phyloP scores from a whole-genome alignment of 2,113 vertebrate genomes.

The Clinocottus analis region DNA sequence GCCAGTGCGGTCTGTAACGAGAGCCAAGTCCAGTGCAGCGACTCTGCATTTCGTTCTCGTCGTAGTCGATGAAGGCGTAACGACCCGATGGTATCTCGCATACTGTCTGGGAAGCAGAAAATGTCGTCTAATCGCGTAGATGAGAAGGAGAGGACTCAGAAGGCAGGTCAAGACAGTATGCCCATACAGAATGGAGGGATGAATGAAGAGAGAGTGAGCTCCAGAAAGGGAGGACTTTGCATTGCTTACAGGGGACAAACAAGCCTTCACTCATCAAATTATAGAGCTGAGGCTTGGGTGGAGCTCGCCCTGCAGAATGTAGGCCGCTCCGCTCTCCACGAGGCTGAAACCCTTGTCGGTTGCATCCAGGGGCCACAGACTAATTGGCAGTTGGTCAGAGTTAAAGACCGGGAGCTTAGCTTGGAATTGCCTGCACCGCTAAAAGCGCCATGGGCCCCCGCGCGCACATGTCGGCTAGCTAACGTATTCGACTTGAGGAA shows the following conservation, averaged over 20 bases:
- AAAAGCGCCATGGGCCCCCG: conserved; percentile 30
- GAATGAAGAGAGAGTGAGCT: conserved; percentile 34
- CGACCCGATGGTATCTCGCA: conserved; percentile 42
- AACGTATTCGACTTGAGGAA: conserved; percentile 14
- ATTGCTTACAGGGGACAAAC: conserved; percentile 71
- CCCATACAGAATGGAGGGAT: conserved; percentile 21
- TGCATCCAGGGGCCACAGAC: conserved; percentile 62
- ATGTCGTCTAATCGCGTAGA: conserved; percentile 54
- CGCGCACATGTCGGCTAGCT: conserved; percentile 28
- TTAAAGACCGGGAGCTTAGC: conserved; percentile 70
- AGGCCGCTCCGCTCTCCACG: conserved; percentile 62
- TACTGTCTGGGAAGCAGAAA: conserved; percentile 38
- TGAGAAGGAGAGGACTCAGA: conserved; percentile 19
- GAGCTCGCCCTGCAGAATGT: conserved; percentile 74
- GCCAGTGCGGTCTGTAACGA: conserved; percentile 43
- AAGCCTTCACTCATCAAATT: conserved; percentile 75
- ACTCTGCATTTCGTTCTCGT: conserved; percentile 46
- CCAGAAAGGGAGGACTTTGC: conserved; percentile 55
- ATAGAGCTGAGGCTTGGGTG: conserved; percentile 77
- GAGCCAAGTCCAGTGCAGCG: conserved; percentile 49
- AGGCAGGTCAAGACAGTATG: conserved; percentile 15
- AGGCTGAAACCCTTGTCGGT: conserved; percentile 60
- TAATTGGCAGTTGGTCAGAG: conserved; percentile 83
- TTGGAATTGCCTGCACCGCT: conserved; percentile 60
- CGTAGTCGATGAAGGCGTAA: conserved; percentile 47